Evolutionary conservation across 1,140 invertebrate genomes (phyloP), one percentile per base, ranked within the genome.

Genomic region (Cecropterus lyciades): DNA sequence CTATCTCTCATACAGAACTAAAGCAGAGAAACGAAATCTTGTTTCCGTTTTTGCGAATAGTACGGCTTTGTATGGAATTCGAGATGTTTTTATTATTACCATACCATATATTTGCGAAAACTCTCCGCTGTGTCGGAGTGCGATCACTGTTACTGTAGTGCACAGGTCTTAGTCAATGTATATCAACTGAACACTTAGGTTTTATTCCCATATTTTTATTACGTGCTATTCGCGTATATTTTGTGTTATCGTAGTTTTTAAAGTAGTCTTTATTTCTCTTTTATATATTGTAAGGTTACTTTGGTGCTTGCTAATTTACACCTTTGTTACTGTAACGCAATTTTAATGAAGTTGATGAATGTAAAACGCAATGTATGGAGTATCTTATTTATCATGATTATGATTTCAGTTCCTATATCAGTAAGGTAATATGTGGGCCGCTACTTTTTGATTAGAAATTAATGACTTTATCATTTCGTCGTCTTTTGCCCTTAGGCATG

Each of bases 1-100:
- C 93, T 98, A 49, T 68, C 78, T 1, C 37, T 82, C 7, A 73
- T 72, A 51, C 56, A 64, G 1, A 63, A 45, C 17, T 46, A 24
- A 8, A 16, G 4, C n/a, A 37, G 33, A n/a, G n/a, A 37, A n/a
- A 37, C n/a, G 7, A 11, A 11, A 37, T 37, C 9, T 37, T 30
- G 0, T 10, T 3, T 37, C 33, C 33, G 27, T 30, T 37, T 33
- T 37, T 37, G 33, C 33, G 7, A 30, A 30, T 30, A 30, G 27
- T 30, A 30, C 27, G 7, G 27, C 27, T 30, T 6, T 30, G 27
- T 30, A 30, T 30, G 3, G 27, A 30, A 30, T 30, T 30, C 7
- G 3, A 30, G 7, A 30, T 30, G 27, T 8, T 7, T 30, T 8
- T 5, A 7, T 30, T 4, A 30, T 30, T 30, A 7, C 3, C 27